Evolutionary conservation across 2,113 vertebrate genomes (phyloP).

Genomic region (Crocuta crocuta): DNA sequence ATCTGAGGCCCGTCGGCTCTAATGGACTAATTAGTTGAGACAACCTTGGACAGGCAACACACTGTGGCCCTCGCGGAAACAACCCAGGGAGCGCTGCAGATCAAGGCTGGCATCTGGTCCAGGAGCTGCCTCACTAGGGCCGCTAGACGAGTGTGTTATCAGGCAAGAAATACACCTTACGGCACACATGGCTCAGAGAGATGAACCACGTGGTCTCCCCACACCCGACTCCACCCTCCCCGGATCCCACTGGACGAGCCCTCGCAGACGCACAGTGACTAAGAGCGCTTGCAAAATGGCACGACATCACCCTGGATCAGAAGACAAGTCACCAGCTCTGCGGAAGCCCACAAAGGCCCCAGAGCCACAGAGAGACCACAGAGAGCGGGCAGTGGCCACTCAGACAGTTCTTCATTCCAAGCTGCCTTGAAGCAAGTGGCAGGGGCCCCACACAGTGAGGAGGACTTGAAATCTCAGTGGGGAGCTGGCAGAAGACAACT

Average conservation of each 20-base stretch:
- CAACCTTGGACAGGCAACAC: conserved; percentile 80
- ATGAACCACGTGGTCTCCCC: neutral
- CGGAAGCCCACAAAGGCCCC: conserved; percentile 14
- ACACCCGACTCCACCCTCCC: neutral
- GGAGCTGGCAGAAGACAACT: conserved; percentile 50
- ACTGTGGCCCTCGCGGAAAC: conserved; percentile 76
- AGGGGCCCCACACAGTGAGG: conserved; percentile 56
- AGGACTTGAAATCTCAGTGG: neutral
- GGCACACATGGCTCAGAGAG: neutral
- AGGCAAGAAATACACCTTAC: conserved; percentile 56
- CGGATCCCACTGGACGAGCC: neutral
- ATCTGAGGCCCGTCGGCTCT: conserved; percentile 81
- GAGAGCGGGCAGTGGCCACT: neutral
- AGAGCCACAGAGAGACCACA: conserved; percentile 36
- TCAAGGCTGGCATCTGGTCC: conserved; percentile 78
- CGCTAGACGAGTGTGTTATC: neutral
- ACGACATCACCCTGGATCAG: neutral
- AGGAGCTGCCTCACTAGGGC: neutral
- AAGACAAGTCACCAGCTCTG: neutral
- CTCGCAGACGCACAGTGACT: neutral
- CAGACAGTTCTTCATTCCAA: conserved; percentile 31
- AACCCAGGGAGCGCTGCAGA: conserved; percentile 61
- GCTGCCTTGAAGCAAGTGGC: neutral
- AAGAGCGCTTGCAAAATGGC: neutral
- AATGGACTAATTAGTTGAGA: conserved; percentile 86